phyloP scores from a whole-genome alignment of 2,888 invertebrate genomes.

The Catocala sponsa region DNA sequence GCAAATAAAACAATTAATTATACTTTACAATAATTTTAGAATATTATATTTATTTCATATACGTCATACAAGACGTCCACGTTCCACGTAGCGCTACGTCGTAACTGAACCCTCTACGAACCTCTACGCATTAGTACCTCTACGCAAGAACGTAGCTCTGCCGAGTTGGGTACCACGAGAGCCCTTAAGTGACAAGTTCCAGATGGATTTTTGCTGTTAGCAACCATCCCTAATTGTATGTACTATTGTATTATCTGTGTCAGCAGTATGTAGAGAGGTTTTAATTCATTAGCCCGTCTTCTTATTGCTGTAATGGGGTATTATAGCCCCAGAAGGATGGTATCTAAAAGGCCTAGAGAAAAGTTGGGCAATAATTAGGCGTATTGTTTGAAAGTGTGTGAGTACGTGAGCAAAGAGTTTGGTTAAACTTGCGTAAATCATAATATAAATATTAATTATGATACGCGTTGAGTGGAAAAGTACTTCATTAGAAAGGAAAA shows the following conservation, averaged over 20 bases:
- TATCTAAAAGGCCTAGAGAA: slow-evolving; percentile 50
- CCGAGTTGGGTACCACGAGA: slow-evolving; percentile 70
- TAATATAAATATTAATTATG: background rate
- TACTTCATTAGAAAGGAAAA: too few relatives aligned
- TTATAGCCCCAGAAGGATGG: slow-evolving; percentile 52
- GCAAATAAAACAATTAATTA: too few relatives aligned
- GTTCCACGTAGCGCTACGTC: slow-evolving; percentile 15
- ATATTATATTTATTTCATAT: too few relatives aligned
- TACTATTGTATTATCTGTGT: slow-evolving; percentile 75
- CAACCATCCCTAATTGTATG: slow-evolving; percentile 70
- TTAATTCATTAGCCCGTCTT: slow-evolving; percentile 62
- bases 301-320: slow-evolving; percentile 53
- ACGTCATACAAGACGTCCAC: too few relatives aligned
- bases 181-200: slow-evolving; percentile 85
- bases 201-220: slow-evolving; percentile 87
- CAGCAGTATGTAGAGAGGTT: slow-evolving; percentile 65
- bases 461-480: too few relatives aligned
- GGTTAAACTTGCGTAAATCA: background rate
- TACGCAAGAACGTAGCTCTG: slow-evolving; percentile 54
- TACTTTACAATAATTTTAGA: too few relatives aligned
- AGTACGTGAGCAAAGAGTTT: slow-evolving; percentile 7
- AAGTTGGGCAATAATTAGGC: slow-evolving; percentile 47
- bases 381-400: slow-evolving; percentile 4
- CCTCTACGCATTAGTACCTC: slow-evolving; percentile 49
- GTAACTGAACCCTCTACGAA: slow-evolving; percentile 24